Percentiles rank a stretch among this genome's conserved stretches.
phyloP scores from a whole-genome alignment of 2,888 invertebrate genomes.

The Blomia tropicalis region DNA sequence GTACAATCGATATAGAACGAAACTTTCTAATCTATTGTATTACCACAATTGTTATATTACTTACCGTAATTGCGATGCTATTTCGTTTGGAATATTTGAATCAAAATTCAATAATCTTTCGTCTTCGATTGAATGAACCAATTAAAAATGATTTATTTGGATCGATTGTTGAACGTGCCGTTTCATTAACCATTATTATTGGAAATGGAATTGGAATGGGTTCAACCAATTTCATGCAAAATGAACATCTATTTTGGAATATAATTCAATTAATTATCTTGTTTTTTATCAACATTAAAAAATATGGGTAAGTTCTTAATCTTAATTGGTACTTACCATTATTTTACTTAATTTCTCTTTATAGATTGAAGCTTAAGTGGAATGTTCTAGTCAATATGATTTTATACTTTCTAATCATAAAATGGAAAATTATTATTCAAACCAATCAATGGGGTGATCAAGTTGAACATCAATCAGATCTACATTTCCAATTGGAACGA shows the following conservation, averaged over 20 bases:
- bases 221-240: conserved; percentile 75
- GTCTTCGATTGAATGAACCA: not conserved
- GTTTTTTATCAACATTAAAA: not conserved
- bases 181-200: not conserved
- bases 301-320: not conserved
- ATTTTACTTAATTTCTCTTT: not conserved
- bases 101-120: not conserved
- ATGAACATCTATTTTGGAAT: conserved; percentile 86
- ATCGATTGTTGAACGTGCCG: not conserved
- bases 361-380: not conserved
- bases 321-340: not conserved
- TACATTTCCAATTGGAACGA: not conserved
- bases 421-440: not conserved
- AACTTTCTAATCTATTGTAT: not conserved
- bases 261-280: conserved; percentile 38
- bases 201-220: not conserved
- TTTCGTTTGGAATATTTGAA: not conserved
- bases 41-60: not conserved
- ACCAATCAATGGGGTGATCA: conserved; percentile 1
- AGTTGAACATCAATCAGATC: not conserved
- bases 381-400: not conserved
- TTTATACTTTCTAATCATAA: not conserved
- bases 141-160: not conserved
- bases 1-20: not conserved
- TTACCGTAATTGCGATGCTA: not conserved